Percentiles rank a stretch among this genome's conserved stretches.
Conservation (phyloP, 2,888 invertebrate species). For the Pomacea canaliculata region DNA sequence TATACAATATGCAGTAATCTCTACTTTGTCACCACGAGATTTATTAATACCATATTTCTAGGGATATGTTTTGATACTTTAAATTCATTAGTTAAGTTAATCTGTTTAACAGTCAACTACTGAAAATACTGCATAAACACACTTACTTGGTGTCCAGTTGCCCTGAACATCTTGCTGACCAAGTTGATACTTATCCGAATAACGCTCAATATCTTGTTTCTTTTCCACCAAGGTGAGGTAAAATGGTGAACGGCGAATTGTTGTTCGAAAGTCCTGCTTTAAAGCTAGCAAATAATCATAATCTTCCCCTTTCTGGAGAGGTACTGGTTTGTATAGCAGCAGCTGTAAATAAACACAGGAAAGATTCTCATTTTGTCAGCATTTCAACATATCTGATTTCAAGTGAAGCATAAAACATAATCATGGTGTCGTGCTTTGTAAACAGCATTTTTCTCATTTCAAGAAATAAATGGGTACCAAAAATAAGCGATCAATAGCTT, state of each 20-base stretch:
- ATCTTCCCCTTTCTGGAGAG: slow-evolving; percentile 64
- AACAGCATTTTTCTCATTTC: too few species aligned
- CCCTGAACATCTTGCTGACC: slow-evolving; percentile 42
- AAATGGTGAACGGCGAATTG: slow-evolving; percentile 63
- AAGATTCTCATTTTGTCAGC: not conserved
- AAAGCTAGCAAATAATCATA: slow-evolving; percentile 67
- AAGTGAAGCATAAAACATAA: too few species aligned
- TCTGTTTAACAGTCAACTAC: too few species aligned
- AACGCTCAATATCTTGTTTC: slow-evolving; percentile 69
- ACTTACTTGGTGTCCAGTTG: slow-evolving; percentile 54
- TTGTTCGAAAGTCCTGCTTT: slow-evolving; percentile 64
- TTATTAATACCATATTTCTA: too few species aligned
- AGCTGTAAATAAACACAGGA: slow-evolving; percentile 42
- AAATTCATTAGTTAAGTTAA: too few species aligned
- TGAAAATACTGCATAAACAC: too few species aligned
- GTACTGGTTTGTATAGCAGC: slow-evolving; percentile 71
- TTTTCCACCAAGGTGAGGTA: slow-evolving; percentile 48
- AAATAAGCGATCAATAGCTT: too few species aligned
- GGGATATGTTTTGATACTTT: too few species aligned
- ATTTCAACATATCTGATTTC: not conserved
- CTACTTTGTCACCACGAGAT: too few species aligned
- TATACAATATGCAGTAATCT: too few species aligned
- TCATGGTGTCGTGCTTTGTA: too few species aligned
- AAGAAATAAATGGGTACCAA: too few species aligned
- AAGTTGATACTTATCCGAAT: slow-evolving; percentile 70